Percentiles rank a stretch among this genome's conserved stretches.
Conservation (phyloP, 30 jellyfish, hydroid and myxozoan genomes). For the Hydra vulgaris region DNA sequence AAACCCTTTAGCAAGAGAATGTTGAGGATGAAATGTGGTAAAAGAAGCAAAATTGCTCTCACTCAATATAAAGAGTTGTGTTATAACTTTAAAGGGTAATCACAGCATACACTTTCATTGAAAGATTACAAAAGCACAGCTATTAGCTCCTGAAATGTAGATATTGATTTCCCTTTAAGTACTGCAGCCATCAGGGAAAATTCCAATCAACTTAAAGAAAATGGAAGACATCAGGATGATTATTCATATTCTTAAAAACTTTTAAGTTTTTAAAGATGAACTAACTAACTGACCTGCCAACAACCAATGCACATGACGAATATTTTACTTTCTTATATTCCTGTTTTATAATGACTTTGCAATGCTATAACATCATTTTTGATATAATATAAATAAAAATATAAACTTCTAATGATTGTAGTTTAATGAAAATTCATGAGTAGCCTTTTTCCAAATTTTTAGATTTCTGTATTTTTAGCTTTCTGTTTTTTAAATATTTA, state of each 20-base stretch:
- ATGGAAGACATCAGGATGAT: not conserved
- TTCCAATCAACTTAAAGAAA: not conserved
- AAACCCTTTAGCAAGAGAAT: too few relatives aligned
- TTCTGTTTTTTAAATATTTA: too few relatives aligned
- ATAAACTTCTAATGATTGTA: not conserved
- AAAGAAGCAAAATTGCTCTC: not conserved
- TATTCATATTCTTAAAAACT: not conserved
- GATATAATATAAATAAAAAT: not conserved
- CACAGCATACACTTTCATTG: not conserved
- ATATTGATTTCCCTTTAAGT: not conserved
- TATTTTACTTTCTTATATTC: not conserved
- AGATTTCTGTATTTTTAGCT: too few relatives aligned
- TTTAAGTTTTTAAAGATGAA: not conserved
- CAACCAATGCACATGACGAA: not conserved
- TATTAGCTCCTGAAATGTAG: not conserved
- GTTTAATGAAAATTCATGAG: not conserved
- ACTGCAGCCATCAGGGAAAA: not conserved
- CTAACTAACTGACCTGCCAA: not conserved
- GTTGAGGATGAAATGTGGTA: not conserved
- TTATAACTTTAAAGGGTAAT: not conserved
- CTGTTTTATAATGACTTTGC: not conserved
- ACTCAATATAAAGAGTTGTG: not conserved
- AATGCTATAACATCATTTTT: not conserved
- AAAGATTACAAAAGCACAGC: not conserved
- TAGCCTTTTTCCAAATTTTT: too few relatives aligned